Conservation (phyloP, 2,113 vertebrate genomes). For the Syngnathus floridae region DNA sequence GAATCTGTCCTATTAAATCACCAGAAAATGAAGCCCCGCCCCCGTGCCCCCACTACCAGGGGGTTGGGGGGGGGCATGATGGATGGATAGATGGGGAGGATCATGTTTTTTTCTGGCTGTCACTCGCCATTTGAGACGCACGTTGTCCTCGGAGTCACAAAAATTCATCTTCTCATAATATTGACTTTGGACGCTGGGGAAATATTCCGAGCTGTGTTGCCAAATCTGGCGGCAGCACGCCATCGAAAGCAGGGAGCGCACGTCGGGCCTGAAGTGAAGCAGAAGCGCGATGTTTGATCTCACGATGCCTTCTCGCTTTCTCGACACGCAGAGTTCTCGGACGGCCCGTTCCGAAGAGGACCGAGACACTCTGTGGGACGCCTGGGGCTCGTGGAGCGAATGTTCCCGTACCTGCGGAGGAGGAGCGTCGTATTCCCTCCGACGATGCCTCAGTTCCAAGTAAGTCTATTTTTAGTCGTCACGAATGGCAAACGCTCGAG, state of each 20-base stretch:
- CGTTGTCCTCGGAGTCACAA: slow-evolving; percentile 46
- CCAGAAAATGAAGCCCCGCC: slow-evolving; percentile 7
- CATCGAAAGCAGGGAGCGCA: not conserved
- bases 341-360: slow-evolving; percentile 89
- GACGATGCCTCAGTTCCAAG: slow-evolving; percentile 91
- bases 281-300: not conserved
- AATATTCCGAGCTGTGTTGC: slow-evolving; percentile 39
- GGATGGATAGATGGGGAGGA: not conserved
- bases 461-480: slow-evolving; percentile 51
- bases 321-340: slow-evolving; percentile 78
- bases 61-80: not conserved
- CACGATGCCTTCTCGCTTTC: not conserved
- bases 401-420: slow-evolving; percentile 94
- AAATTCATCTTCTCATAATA: slow-evolving; percentile 57
- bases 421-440: slow-evolving; percentile 89
- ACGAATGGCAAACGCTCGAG: not conserved
- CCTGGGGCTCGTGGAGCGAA: slow-evolving; percentile 94
- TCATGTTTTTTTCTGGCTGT: slow-evolving; percentile 36
- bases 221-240: slow-evolving; percentile 49
- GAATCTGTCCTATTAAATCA: slow-evolving; percentile 13
- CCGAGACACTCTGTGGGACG: slow-evolving; percentile 86
- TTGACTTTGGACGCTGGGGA: slow-evolving; percentile 58
- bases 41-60: no score
- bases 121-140: slow-evolving; percentile 44
- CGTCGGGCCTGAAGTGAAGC: not conserved